phyloP scores from a whole-genome alignment of 2,888 invertebrate species.

The Luperina testacea region DNA sequence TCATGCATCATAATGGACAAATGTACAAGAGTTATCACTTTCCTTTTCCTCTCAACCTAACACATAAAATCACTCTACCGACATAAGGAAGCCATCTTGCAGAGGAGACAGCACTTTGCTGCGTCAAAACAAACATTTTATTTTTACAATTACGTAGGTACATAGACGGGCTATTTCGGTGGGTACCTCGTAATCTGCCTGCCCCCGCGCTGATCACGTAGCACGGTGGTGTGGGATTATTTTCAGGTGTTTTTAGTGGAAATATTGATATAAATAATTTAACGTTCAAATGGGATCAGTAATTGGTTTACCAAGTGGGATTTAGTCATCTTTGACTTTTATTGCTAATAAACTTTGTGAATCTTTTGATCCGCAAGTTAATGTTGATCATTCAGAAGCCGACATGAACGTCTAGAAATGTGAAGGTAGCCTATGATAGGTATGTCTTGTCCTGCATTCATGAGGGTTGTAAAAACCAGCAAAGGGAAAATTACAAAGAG shows the following conservation, averaged over 20 bases:
- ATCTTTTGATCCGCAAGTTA: not conserved
- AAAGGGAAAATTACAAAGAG: not conserved
- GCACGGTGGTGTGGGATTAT: slow-evolving; percentile 25
- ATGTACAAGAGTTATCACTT: not conserved
- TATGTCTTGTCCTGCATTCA: not conserved
- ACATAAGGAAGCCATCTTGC: slow-evolving; percentile 62
- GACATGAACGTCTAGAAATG: too few relatives aligned
- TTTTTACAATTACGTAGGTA: slow-evolving; percentile 68
- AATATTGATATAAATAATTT: not conserved
- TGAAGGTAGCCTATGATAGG: not conserved
- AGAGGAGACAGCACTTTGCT: slow-evolving; percentile 54
- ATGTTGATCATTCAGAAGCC: not conserved
- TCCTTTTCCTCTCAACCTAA: slow-evolving; percentile 15
- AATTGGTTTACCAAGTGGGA: not conserved
- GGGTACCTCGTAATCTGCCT: slow-evolving; percentile 56
- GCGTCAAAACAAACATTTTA: slow-evolving; percentile 66
- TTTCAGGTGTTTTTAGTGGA: slow-evolving; percentile 31
- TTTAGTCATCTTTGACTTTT: not conserved
- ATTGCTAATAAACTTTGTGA: not conserved
- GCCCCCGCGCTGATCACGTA: slow-evolving; percentile 50
- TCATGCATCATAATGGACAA: not conserved
- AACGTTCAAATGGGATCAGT: not conserved
- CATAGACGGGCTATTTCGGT: slow-evolving; percentile 56
- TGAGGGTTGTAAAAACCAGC: not conserved
- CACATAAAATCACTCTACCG: slow-evolving; percentile 33